phyloP scores from a whole-genome alignment of 2,888 invertebrate species.

The Copidosoma aretas region DNA sequence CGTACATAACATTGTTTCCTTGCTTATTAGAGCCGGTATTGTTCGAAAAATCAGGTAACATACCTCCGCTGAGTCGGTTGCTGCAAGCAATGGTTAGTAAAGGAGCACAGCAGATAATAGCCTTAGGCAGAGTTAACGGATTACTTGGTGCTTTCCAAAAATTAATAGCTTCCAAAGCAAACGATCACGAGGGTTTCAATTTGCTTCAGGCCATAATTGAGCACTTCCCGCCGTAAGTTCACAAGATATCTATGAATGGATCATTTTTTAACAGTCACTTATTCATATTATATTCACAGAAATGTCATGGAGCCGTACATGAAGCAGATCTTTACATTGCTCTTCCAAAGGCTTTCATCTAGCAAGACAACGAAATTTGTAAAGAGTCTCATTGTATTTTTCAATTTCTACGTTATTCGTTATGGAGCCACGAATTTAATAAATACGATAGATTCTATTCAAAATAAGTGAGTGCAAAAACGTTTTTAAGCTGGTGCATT shows the following conservation, averaged over 20 bases:
- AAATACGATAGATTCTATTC: constrained; percentile 83
- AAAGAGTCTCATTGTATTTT: constrained; percentile 88
- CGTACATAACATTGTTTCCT: constrained; percentile 89
- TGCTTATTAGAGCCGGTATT: constrained; percentile 87
- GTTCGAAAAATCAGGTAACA: constrained; percentile 94
- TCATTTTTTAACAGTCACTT: no score
- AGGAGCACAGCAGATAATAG: constrained; percentile 73
- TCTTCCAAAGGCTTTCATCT: constrained; percentile 92
- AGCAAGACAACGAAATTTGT: constrained; percentile 96
- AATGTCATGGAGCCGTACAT: constrained; percentile 77
- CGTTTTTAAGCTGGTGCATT: neutral
- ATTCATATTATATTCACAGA: constrained; percentile 61
- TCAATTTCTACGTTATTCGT: constrained; percentile 84
- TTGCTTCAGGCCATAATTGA: constrained; percentile 86
- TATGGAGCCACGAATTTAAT: constrained; percentile 79
- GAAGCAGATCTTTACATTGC: constrained; percentile 86
- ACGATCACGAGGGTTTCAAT: constrained; percentile 96
- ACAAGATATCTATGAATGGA: neutral
- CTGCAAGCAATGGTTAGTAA: constrained; percentile 84
- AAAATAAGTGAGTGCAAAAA: constrained; percentile 76
- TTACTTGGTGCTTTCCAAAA: constrained; percentile 96
- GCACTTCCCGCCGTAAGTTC: constrained; percentile 79
- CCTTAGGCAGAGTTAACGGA: constrained; percentile 76
- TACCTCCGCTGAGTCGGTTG: constrained; percentile 90
- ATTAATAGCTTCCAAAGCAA: constrained; percentile 90